phyloP scores from a whole-genome alignment of 2,113 vertebrate species.

The Edolisoma coerulescens region DNA sequence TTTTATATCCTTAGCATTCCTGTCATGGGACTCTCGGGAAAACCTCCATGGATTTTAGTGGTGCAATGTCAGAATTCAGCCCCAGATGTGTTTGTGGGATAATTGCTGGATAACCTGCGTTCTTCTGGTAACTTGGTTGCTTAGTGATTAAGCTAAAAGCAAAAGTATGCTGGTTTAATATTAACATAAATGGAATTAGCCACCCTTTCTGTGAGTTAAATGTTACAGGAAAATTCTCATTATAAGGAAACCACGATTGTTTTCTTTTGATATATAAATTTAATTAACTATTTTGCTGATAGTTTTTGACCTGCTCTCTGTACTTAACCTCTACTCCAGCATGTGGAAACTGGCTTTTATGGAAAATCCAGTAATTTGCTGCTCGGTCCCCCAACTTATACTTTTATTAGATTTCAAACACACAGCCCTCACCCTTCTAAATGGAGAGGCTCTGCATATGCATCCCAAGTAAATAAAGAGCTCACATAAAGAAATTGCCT shows the following conservation, averaged over 20 bases:
- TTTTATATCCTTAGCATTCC: slow-evolving; percentile 18
- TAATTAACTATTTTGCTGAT: not conserved
- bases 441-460: not conserved
- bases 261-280: not conserved
- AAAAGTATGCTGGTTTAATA: slow-evolving; percentile 15
- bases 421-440: not conserved
- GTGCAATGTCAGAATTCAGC: not conserved
- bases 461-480: not conserved
- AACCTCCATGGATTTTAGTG: slow-evolving; percentile 33
- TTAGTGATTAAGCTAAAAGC: slow-evolving; percentile 34
- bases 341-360: not conserved
- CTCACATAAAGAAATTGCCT: not conserved
- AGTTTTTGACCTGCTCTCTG: not conserved
- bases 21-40: not conserved
- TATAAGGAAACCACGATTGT: not conserved
- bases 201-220: not conserved
- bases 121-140: slow-evolving; percentile 34
- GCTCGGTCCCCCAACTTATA: not conserved
- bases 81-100: not conserved
- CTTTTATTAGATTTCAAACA: not conserved
- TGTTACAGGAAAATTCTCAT: not conserved
- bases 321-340: not conserved
- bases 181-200: slow-evolving; percentile 16
- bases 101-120: not conserved
- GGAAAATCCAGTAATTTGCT: not conserved